A percentile compares a stretch with the other conserved stretches of the same genome.
Conservation (phyloP, 2,113 vertebrate genomes). For the Corapipo altera region DNA sequence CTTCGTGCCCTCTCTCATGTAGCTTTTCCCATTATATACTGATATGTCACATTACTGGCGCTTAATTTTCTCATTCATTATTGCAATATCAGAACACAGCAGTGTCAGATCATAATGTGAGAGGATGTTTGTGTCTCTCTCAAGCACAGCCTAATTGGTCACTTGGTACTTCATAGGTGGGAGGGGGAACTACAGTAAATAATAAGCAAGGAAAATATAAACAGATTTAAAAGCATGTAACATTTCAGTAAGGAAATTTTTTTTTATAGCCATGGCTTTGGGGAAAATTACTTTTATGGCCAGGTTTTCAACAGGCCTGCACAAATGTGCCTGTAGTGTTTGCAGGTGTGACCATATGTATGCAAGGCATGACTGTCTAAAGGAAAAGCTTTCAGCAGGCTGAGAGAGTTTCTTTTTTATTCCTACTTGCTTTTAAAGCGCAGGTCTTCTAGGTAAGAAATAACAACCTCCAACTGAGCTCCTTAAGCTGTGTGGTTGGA, state of each 20-base stretch:
- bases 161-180: not conserved
- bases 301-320: conserved; percentile 11
- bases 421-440: conserved; percentile 19
- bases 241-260: conserved; percentile 1
- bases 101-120: not conserved
- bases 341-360: conserved; percentile 23
- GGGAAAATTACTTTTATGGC: conserved; percentile 34
- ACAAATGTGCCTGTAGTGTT: not conserved
- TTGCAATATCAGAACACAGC: not conserved
- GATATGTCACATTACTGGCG: not conserved
- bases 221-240: conserved; percentile 20
- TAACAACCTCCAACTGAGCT: conserved; percentile 31
- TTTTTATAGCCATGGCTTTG: conserved; percentile 35
- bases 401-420: not conserved
- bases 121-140: not conserved
- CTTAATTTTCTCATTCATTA: conserved; percentile 24
- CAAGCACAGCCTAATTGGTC: not conserved
- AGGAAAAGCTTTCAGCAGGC: conserved; percentile 19
- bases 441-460: conserved; percentile 4
- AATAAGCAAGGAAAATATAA: conserved; percentile 39
- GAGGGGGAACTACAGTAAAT: not conserved
- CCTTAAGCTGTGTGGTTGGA: not conserved
- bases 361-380: not conserved
- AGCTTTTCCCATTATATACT: not conserved
- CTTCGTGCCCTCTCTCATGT: not conserved